Evolutionary conservation across 2,888 invertebrate genomes (phyloP).

Genomic region (Tachina grossa): DNA sequence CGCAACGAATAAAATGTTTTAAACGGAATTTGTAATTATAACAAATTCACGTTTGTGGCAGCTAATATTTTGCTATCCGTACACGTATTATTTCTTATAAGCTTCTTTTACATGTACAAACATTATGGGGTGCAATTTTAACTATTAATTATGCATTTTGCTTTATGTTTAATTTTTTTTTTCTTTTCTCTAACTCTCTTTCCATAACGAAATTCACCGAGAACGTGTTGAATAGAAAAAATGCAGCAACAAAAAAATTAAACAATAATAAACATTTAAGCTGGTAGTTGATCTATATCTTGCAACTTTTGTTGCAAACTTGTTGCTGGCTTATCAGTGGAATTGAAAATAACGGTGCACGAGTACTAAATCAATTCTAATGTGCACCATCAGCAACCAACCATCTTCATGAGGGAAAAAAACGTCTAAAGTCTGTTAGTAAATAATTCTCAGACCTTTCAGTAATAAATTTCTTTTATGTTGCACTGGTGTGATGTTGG

Average conservation of each 20-base stretch:
- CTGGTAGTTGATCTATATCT: slow-evolving; percentile 69
- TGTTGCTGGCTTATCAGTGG: slow-evolving; percentile 67
- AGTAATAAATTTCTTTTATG: slow-evolving; percentile 39
- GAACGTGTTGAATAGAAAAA: slow-evolving; percentile 31
- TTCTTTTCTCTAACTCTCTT: background rate
- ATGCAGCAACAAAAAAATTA: background rate
- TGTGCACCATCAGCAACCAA: background rate
- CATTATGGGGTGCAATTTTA: slow-evolving; percentile 50
- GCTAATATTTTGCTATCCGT: slow-evolving; percentile 32
- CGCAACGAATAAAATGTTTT: slow-evolving; percentile 41
- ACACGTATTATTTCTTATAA: slow-evolving; percentile 5
- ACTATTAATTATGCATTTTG: slow-evolving; percentile 71
- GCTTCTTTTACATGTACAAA: background rate
- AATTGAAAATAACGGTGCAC: slow-evolving; percentile 65
- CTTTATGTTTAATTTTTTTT: slow-evolving; percentile 55
- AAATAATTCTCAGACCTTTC: slow-evolving; percentile 32
- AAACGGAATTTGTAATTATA: slow-evolving; percentile 64
- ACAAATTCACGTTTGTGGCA: slow-evolving; percentile 66
- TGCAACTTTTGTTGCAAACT: slow-evolving; percentile 60
- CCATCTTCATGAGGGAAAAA: background rate
- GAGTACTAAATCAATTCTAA: slow-evolving; percentile 66
- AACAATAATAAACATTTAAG: slow-evolving; percentile 52
- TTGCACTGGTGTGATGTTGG: background rate
- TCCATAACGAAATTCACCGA: slow-evolving; percentile 11
- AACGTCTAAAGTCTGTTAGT: background rate